Conservation (phyloP, 2,797 vertebrate genomes). For the Diplodus puntazzo region DNA sequence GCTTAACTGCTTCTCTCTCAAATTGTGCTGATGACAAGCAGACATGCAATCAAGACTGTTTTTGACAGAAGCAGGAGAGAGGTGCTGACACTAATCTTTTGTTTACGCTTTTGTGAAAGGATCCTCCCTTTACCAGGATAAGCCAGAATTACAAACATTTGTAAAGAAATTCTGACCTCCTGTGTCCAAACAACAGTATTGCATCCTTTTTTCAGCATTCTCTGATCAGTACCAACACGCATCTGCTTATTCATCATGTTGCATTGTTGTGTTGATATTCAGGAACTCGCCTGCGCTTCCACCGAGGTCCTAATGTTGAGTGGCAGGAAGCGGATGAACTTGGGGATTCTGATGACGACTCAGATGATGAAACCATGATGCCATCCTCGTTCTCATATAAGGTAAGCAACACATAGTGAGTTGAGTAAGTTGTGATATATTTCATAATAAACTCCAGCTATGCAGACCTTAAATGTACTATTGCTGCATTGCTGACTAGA, state of each 20-base stretch:
- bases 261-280: slow-evolving; percentile 42
- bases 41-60: neutral
- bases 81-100: neutral
- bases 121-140: neutral
- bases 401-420: slow-evolving; percentile 62
- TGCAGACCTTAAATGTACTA: neutral
- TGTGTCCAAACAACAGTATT: slow-evolving; percentile 42
- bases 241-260: slow-evolving; percentile 28
- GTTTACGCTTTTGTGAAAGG: slow-evolving; percentile 6
- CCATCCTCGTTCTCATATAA: slow-evolving; percentile 75
- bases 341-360: slow-evolving; percentile 88
- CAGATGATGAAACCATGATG: slow-evolving; percentile 88
- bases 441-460: neutral
- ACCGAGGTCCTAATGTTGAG: slow-evolving; percentile 92
- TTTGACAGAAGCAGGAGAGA: neutral
- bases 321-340: slow-evolving; percentile 98
- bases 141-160: slow-evolving; percentile 6
- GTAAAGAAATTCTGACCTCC: slow-evolving; percentile 32
- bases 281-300: slow-evolving; percentile 97
- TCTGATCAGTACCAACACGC: neutral
- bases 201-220: slow-evolving; percentile 6
- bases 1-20: neutral
- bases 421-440: neutral
- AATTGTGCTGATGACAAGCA: slow-evolving; percentile 10
- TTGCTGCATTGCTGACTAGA: neutral